phyloP scores from a whole-genome alignment of 2,888 invertebrate genomes.

The Cistogaster globosa region DNA sequence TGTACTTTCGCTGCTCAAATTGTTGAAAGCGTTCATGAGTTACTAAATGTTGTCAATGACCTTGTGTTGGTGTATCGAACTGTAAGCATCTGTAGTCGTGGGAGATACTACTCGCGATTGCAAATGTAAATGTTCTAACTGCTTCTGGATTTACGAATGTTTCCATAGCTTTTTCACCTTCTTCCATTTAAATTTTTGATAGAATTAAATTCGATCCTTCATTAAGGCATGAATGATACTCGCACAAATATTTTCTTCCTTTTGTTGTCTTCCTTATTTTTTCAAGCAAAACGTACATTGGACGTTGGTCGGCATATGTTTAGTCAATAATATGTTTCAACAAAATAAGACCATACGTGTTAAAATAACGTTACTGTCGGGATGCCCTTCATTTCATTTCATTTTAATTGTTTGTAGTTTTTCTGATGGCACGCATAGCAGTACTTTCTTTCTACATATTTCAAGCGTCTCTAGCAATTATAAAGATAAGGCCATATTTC shows the following conservation, averaged over 20 bases:
- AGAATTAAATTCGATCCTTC: background rate
- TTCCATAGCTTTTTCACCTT: conserved; percentile 1
- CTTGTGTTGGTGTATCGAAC: conserved; percentile 25
- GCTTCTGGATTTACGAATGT: conserved; percentile 3
- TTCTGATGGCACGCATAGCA: no score
- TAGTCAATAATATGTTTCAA: no score
- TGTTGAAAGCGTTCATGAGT: no score
- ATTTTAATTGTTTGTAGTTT: no score
- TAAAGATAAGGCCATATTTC: no score
- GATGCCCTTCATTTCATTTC: no score
- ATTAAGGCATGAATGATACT: background rate
- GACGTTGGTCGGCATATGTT: no score
- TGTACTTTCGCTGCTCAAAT: no score
- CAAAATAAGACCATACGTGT: no score
- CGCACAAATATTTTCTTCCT: conserved; percentile 14
- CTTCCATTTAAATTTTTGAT: background rate
- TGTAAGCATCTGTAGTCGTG: conserved; percentile 36
- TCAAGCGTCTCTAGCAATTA: no score
- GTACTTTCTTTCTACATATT: no score
- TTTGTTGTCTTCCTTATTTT: conserved; percentile 17
- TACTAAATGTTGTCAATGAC: background rate
- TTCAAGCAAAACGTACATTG: conserved; percentile 13
- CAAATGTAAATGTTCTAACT: conserved; percentile 20
- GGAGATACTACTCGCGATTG: conserved; percentile 41
- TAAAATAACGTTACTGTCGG: no score